These are phyloP conservation scores for Drymodes brunneopygia DNA, from an alignment of 2,113 vertebrate species.

Conservation along the genomic window DNA sequence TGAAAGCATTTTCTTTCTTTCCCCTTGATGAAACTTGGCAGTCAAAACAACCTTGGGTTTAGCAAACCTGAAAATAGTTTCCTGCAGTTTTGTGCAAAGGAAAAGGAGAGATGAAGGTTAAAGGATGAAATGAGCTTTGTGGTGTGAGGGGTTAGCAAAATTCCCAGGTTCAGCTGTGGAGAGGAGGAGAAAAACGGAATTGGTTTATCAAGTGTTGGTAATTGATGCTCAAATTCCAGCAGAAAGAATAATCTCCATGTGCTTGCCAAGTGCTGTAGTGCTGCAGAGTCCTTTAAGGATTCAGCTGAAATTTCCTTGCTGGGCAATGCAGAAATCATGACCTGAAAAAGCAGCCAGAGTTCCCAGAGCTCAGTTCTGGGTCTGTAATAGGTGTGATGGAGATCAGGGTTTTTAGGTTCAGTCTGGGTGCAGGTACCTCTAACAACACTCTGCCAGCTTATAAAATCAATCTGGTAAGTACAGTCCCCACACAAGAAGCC, in stretches of 20 bases:
- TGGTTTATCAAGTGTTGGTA: fast-evolving
- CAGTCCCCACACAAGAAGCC: neutral
- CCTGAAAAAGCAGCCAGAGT: neutral
- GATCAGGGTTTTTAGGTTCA: neutral
- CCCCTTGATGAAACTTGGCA: slow-evolving; percentile 17
- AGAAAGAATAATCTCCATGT: neutral
- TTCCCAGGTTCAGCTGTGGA: neutral
- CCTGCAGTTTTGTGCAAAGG: neutral
- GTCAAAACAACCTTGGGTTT: neutral
- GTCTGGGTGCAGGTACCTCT: neutral
- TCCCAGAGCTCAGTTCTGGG: fast-evolving
- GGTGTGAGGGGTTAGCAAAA: neutral
- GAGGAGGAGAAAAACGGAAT: neutral
- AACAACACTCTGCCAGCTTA: neutral
- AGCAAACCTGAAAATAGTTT: neutral
- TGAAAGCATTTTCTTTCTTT: neutral
- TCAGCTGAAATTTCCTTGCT: neutral
- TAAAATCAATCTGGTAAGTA: neutral
- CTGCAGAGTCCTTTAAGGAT: neutral
- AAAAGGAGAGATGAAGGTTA: neutral
- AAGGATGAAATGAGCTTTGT: neutral
- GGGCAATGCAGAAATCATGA: neutral
- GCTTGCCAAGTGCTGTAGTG: neutral
- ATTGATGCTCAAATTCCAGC: neutral
- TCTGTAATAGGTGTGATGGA: fast-evolving